Evolutionary conservation across 2,113 vertebrate species (phyloP), one percentile per base, ranked within the genome.

Genomic region (Chamaetylas fuelleborni): DNA sequence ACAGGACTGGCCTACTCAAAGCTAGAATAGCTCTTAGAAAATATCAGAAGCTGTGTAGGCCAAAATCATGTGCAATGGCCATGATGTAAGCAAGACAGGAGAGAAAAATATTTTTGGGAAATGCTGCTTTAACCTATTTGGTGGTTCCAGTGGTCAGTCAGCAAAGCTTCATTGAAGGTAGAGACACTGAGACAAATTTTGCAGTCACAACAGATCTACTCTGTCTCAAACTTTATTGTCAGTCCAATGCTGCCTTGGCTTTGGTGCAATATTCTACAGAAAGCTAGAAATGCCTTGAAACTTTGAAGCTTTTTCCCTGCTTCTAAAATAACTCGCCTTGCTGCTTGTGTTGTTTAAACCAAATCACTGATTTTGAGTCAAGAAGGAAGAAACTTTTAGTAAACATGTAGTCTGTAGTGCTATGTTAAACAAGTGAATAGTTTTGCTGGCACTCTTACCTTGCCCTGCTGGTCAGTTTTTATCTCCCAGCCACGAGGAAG

Each of bases 401-500:
- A 31, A 61, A 19, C 58, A 76, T 0, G 2, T 17, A 81, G 31
- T 16, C 65, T 67, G 47, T 43, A 0, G 9, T 29, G 40, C 36
- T 48, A 11, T 64, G 31, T 48, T 71, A 73, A 58, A 62, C 8
- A 64, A 74, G 17, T 16, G 28, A 42, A 51, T 6, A 4, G 7
- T 73, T 93, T 69, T 58, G 16, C 5, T 53, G 29, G 31, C 25
- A 29, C n/a, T 33, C 96, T 95, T 93, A 99, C 99, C 99, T 99
- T 99, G 94, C 99, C 99, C 97, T 99, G 99, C 71, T 98, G 98
- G 97, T 99, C 99, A 1, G 98, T 99, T 97, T 99, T 99, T 96
- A 99, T 99, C 96, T 99, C 99, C 99, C 99, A 99, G 81, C 99
- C 99, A 54, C 99, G 98, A 22, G 99, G 99, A 86, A 99, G 97